Base-by-base conservation (phyloP, 2,888 invertebrate genomes). In the Acholoe squamosa region DNA sequence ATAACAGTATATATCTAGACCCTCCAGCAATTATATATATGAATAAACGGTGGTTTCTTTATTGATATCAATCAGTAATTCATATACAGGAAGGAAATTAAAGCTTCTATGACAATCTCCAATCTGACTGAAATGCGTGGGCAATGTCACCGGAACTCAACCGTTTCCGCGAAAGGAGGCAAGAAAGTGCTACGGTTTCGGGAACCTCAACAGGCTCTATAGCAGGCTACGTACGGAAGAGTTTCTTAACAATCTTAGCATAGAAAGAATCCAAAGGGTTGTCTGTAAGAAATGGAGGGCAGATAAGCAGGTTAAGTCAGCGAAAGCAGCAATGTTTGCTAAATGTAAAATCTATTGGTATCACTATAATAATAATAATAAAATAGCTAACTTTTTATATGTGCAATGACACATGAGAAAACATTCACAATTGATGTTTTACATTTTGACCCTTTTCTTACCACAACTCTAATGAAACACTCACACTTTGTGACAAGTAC, bases 181-280 rank as follows among this genome's bases (percentile, higher is more conserved):
- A n/a, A n/a, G n/a, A n/a, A n/a, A n/a, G n/a, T n/a, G n/a, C n/a
- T n/a, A n/a, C n/a, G n/a, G n/a, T n/a, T n/a, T n/a, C n/a, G n/a
- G n/a, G n/a, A n/a, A n/a, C n/a, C n/a, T n/a, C n/a, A n/a, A n/a
- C n/a, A n/a, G n/a, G n/a, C n/a, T n/a, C n/a, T 76, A 28, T 31
- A 76, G 1, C 3, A 28, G 76, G 31, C 22, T 86, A 86, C 86
- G 52, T 86, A 86, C 86, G 86, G 86, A 86, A 86, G 0, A 86
- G 25, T 33, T 86, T 86, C 56, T 86, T 51, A 54, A 86, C 22
- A 31, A 86, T 52, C 56, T 56, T 86, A 56, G 56, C 52, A 54
- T 86, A 86, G 86, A 54, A 19, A 51, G 86, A 86, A 28, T 86
- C 86, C 28, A 28, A 28, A n/a, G 31, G 54, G 25, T 52, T 56